Evolutionary conservation across 2,888 invertebrate genomes (phyloP).

Genomic region (Brenthis ino): DNA sequence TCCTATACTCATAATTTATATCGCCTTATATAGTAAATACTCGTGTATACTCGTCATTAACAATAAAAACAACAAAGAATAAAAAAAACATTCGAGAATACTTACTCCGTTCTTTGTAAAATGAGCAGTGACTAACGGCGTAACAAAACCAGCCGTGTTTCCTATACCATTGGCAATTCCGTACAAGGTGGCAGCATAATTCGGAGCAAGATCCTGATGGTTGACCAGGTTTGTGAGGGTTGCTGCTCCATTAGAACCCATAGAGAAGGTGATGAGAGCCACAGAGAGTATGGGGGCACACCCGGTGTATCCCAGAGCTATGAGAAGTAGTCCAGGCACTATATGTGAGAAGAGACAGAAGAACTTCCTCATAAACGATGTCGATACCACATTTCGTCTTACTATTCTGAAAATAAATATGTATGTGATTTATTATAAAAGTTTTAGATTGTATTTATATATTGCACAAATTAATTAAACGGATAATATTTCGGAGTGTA

Average conservation of each 20-base stretch:
- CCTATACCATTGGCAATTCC: conserved; percentile 90
- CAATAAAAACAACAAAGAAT: too few species aligned
- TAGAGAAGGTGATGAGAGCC: conserved; percentile 85
- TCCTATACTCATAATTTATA: too few species aligned
- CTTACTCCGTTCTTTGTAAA: conserved; percentile 83
- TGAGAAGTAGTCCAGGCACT: conserved; percentile 77
- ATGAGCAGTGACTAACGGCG: conserved; percentile 87
- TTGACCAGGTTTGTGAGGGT: conserved; percentile 84
- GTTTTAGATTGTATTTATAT: background rate
- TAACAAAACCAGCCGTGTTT: conserved; percentile 87
- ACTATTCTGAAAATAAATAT: conserved; percentile 66
- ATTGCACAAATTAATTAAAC: background rate
- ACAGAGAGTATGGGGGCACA: conserved; percentile 85
- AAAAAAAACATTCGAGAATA: conserved; percentile 27
- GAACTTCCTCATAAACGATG: conserved; percentile 83
- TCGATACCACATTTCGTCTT: conserved; percentile 70
- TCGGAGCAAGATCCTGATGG: conserved; percentile 89
- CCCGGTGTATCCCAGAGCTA: conserved; percentile 82
- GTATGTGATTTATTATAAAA: background rate
- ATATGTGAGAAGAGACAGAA: conserved; percentile 85
- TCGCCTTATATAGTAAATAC: too few species aligned
- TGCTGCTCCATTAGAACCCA: conserved; percentile 85
- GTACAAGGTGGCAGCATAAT: conserved; percentile 89
- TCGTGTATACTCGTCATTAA: too few species aligned
- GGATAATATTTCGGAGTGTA: too few species aligned